A percentile compares a stretch with the other conserved stretches of the same genome.
phyloP scores from a whole-genome alignment of 2,113 vertebrate species.

The Orientallactaga bullata region DNA sequence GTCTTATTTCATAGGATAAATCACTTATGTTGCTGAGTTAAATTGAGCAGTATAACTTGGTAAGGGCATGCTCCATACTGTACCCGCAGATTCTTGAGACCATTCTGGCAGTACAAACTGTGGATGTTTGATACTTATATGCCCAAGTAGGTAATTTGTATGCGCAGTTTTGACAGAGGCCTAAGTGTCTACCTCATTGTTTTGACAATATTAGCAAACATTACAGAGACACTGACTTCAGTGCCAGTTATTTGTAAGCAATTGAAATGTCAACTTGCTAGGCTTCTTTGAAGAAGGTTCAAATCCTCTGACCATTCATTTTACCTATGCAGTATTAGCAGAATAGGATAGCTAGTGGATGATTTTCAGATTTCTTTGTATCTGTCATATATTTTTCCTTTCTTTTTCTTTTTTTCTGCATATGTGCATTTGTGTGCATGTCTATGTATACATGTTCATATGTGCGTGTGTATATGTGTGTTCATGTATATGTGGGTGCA shows the following conservation, averaged over 20 bases:
- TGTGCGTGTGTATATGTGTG: too few relatives aligned
- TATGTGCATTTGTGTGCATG: too few relatives aligned
- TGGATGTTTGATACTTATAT: constrained; percentile 60
- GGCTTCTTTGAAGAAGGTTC: constrained; percentile 50
- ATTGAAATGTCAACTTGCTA: constrained; percentile 15
- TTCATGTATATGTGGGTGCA: too few relatives aligned
- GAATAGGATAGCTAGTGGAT: not conserved
- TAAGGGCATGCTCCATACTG: constrained; percentile 35
- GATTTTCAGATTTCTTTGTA: not conserved
- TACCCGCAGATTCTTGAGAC: constrained; percentile 25
- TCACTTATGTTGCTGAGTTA: not conserved
- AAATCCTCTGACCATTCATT: constrained; percentile 11
- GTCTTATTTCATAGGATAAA: not conserved
- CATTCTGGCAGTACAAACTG: constrained; percentile 36
- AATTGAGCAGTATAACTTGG: not conserved
- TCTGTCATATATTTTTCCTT: not conserved
- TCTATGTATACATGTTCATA: too few relatives aligned
- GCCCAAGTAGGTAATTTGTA: constrained; percentile 76
- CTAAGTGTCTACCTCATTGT: constrained; percentile 54
- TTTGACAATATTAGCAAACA: constrained; percentile 77
- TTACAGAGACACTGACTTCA: constrained; percentile 44
- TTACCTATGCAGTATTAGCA: not conserved
- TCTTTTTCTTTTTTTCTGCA: too few relatives aligned
- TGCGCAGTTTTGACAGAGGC: constrained; percentile 62
- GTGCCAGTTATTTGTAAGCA: constrained; percentile 40